Base-by-base conservation (phyloP, 2,113 vertebrate species). In the Uropsilus gracilis region DNA sequence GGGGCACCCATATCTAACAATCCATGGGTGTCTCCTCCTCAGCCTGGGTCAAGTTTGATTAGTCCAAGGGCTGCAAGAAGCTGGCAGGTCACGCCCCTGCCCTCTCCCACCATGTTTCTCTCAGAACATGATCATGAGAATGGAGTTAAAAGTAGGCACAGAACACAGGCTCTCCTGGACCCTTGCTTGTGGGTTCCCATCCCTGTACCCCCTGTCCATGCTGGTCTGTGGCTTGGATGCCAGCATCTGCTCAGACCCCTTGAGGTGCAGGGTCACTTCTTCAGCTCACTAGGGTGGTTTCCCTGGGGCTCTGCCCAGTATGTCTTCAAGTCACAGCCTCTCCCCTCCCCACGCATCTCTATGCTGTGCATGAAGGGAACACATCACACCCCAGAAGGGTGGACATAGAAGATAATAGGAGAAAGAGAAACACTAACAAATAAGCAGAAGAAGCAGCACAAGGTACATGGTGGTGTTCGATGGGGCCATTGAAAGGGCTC, bases 401-500 rank as follows among this genome's bases (percentile, higher is more conserved):
- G 46, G 72, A 3, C 30, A 17, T 0, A 22, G 89, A 44, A 12
- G 17, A 0, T 18, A 50, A 16, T 9, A 37, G n/a, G 59, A 22
- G 30, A 76, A 28, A 55, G 44, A 48, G 72, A 20, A 44, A 39
- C 9, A 12, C 1, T 7, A 5, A 8, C 0, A 20, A 48, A 37
- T 6, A 86, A 32, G 11, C 30, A 30, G 39, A n/a, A n/a, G 39
- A 46, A 39, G 8, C 6, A 32, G 34, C 4, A 20, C 37, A 18
- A 44, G 42, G 30, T 3, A 5, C 44, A 11, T 13, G 22, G 8
- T 37, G 30, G 0, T 37, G 22, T 22, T 9, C 10, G 0, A 0
- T 63, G 17, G 34, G 39, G 32, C 46, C n/a, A 83, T 8, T 28
- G 50, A 82, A 86, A 89, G 81, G 17, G 32, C 72, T 55, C 26